A percentile compares a stretch with the other conserved stretches of the same genome.
phyloP scores from a whole-genome alignment of 2,888 invertebrate species.

The Melipona beecheii region DNA sequence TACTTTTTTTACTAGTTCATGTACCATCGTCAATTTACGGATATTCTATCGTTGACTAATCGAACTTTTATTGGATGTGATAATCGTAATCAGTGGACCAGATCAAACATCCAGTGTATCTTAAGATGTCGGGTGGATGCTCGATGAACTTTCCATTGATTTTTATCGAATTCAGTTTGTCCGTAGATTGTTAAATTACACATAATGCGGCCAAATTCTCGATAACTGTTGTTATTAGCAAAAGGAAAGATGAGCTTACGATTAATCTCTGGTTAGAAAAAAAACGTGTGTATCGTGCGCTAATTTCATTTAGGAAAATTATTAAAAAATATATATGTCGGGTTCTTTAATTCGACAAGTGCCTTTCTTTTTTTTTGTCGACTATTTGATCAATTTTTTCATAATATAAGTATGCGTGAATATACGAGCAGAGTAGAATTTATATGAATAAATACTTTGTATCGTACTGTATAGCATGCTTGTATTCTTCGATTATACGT shows the following conservation, averaged over 20 bases:
- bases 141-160: conserved; percentile 14
- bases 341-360: conserved; percentile 35
- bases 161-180: conserved; percentile 31
- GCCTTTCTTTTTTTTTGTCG: conserved; percentile 40
- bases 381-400: conserved; percentile 20
- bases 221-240: conserved; percentile 5
- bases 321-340: conserved; percentile 18
- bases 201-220: conserved; percentile 21
- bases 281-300: neutral
- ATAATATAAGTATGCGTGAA: conserved; percentile 41
- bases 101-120: conserved; percentile 13
- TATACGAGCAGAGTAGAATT: conserved; percentile 58
- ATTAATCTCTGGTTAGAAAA: neutral
- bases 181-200: conserved; percentile 7
- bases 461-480: conserved; percentile 57
- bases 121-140: neutral
- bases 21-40: neutral
- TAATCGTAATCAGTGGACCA: conserved; percentile 31
- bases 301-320: conserved; percentile 1
- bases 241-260: neutral
- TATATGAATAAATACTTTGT: conserved; percentile 65
- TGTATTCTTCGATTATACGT: conserved; percentile 31
- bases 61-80: conserved; percentile 21
- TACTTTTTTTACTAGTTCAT: conserved; percentile 8
- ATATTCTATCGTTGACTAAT: conserved; percentile 14